Base-by-base conservation (phyloP, 2,888 invertebrate genomes). In the Dolichopus griseipennis region DNA sequence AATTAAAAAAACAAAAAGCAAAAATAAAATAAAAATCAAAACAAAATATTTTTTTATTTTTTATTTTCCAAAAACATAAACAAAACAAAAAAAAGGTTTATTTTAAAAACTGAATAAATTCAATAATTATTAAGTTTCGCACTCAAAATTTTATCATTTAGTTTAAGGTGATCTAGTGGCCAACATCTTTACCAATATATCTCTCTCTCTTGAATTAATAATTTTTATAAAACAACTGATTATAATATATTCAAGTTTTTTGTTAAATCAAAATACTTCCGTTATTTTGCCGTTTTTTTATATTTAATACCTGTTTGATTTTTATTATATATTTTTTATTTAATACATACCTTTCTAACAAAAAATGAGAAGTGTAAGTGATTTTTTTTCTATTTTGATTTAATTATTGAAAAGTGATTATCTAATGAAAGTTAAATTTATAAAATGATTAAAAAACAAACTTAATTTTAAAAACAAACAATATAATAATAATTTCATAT, bases 111-210 rank as follows among this genome's bases (percentile, higher is more conserved):
- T 15, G n/a, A 52, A 52, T 52, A 52, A 52, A 52, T 18, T 52
- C 52, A 52, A 52, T 18, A 12, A 52, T 52, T 52, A 52, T n/a
- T 52, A 52, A 52, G 52, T 52, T 52, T 52, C 52, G 52, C 52
- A 52, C 52, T 52, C 52, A n/a, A 52, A 22, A 8, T 63, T 18
- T 63, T 27, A 63, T 27, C 63, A 63, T 64, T 64, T 64, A 64
- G 64, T 64, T 64, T 64, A 64, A 64, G 64, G 64, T 37, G 64
- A 64, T 64, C 64, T 64, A 20, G 64, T 64, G 64, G 37, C n/a
- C 33, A 37, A 33, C 27, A 37, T 64, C 52, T 52, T 15, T 27
- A 18, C 6, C 52, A 52, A 6, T 6, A 52, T 18, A 18, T 52
- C 18, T 52, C 18, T 52, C 18, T 52, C 15, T 52, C 52, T 52